Conservation (phyloP, 2,113 vertebrate genomes). For the Hippocampus guttulatus region DNA sequence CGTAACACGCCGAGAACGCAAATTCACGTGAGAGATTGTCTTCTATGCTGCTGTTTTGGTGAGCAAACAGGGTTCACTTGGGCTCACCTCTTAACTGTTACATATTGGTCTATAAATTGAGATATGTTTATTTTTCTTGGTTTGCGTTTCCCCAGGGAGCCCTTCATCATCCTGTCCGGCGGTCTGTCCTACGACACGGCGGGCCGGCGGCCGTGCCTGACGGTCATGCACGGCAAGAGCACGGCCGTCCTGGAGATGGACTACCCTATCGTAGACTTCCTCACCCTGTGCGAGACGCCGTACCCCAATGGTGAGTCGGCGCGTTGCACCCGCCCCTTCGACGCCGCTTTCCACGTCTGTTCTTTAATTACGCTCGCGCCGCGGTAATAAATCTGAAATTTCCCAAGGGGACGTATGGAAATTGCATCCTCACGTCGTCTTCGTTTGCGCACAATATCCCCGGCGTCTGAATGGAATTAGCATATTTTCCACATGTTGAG, state of each 20-base stretch:
- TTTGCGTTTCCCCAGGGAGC: slow-evolving; percentile 77
- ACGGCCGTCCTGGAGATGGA: slow-evolving; percentile 99
- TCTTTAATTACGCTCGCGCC: slow-evolving; percentile 47
- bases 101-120: background rate
- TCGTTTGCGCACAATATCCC: slow-evolving; percentile 25
- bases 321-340: slow-evolving; percentile 35
- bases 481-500: slow-evolving; percentile 23
- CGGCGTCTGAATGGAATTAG: slow-evolving; percentile 36
- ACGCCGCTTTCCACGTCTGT: slow-evolving; percentile 12
- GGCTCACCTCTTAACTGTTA: no score
- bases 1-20: no score
- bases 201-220: slow-evolving; percentile 94
- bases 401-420: slow-evolving; percentile 46
- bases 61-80: background rate
- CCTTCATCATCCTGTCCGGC: slow-evolving; percentile 97
- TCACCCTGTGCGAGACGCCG: slow-evolving; percentile 97
- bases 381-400: slow-evolving; percentile 58
- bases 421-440: slow-evolving; percentile 45
- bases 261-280: slow-evolving; percentile 97
- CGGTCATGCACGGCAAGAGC: slow-evolving; percentile 98
- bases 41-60: background rate
- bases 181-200: slow-evolving; percentile 96
- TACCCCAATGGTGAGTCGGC: slow-evolving; percentile 87
- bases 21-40: background rate
- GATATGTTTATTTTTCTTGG: background rate